These are phyloP conservation scores for Trypoxylon attenuatum DNA, from an alignment of 2,888 invertebrate genomes.

Conservation along the genomic window DNA sequence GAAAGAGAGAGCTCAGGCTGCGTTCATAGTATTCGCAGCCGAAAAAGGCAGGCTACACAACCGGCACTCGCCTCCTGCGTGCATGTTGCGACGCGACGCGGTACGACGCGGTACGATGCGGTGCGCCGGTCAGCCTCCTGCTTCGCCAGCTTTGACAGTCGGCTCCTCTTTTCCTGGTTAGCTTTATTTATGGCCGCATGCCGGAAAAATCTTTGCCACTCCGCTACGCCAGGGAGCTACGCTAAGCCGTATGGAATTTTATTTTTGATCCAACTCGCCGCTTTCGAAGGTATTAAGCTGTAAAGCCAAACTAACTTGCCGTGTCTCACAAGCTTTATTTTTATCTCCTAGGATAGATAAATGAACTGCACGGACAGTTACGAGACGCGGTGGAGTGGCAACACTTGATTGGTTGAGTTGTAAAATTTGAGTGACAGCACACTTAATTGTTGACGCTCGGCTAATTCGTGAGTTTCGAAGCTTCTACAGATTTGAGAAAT, in stretches of 20 bases:
- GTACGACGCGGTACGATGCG: no score
- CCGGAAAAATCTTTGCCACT: constrained; percentile 24
- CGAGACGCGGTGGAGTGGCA: no score
- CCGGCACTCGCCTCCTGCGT: constrained; percentile 43
- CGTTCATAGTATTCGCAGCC: constrained; percentile 52
- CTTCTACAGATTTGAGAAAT: no score
- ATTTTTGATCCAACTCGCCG: neutral
- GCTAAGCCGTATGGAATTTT: neutral
- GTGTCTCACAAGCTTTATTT: no score
- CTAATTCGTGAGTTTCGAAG: no score
- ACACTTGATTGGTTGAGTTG: no score
- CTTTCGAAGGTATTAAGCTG: neutral
- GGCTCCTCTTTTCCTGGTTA: constrained; percentile 36
- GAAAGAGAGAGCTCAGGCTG: constrained; percentile 49
- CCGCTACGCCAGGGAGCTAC: neutral
- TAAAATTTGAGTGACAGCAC: no score
- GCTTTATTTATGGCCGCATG: constrained; percentile 36
- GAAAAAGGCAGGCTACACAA: constrained; percentile 56
- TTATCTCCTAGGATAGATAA: no score
- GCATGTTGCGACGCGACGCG: no score
- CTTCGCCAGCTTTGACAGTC: constrained; percentile 36
- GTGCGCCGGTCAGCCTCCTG: constrained; percentile 48
- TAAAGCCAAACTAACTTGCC: no score
- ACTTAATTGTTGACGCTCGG: no score
- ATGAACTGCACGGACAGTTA: no score